Percentiles rank a stretch among this genome's conserved stretches.
Evolutionary conservation across 1,140 invertebrate species (phyloP).

Genomic region (Oedothorax gibbosus): DNA sequence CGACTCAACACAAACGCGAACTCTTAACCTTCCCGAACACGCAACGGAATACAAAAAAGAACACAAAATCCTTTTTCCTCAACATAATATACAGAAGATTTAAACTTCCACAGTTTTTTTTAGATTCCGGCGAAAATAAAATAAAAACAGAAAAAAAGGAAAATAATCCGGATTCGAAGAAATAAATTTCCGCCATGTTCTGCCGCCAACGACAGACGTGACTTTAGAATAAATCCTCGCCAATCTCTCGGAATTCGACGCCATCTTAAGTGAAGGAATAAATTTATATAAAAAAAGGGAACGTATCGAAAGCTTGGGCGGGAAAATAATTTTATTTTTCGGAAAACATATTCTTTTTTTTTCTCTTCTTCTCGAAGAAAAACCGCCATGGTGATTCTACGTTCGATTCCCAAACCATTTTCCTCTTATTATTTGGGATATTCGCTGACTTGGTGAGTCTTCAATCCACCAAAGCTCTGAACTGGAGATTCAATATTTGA

Average conservation of each 20-base stretch:
- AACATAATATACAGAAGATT: constrained; percentile 33
- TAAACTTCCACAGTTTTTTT: constrained; percentile 26
- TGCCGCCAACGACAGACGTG: constrained; percentile 45
- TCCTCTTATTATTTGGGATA: constrained; percentile 49
- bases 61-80: neutral
- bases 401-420: neutral
- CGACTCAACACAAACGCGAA: constrained; percentile 12
- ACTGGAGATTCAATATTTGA: no score
- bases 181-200: constrained; percentile 57
- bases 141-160: constrained; percentile 12
- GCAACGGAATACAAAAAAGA: constrained; percentile 12
- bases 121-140: neutral
- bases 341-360: neutral
- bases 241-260: constrained; percentile 51
- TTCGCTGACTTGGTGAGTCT: constrained; percentile 18
- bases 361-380: neutral
- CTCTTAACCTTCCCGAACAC: constrained; percentile 27
- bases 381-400: constrained; percentile 32
- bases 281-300: constrained; percentile 21
- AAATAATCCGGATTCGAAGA: constrained; percentile 45
- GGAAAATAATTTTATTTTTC: no score
- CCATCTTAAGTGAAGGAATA: constrained; percentile 58
- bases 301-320: neutral
- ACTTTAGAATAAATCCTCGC: constrained; percentile 44
- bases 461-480: no score